These are phyloP conservation scores for Paramuricea clavata DNA, from an alignment of 92 coral and sea anemone genomes.

Conservation along the genomic window DNA sequence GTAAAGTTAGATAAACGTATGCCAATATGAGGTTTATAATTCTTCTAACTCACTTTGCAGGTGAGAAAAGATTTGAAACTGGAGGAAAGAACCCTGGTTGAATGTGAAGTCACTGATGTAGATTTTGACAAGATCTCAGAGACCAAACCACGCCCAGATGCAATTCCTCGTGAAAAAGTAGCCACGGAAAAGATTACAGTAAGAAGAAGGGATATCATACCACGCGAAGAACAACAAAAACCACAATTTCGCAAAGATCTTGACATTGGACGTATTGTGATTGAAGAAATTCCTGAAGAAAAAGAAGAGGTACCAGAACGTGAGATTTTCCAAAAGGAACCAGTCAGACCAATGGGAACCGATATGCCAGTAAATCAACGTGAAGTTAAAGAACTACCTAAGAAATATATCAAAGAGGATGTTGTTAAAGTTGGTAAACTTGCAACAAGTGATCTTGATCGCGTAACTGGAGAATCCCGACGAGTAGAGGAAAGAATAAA, in stretches of 20 bases:
- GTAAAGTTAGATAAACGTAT: background rate
- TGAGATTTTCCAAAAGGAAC: background rate
- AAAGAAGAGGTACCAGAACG: conserved; percentile 3
- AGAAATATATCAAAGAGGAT: background rate
- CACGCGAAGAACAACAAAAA: background rate
- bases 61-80: background rate
- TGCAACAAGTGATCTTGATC: background rate
- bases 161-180: background rate
- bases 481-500: background rate
- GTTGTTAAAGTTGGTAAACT: background rate
- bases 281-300: conserved; percentile 29
- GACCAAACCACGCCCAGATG: background rate
- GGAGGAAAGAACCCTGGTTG: background rate
- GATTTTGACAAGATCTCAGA: background rate
- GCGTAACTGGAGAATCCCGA: background rate
- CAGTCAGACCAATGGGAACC: background rate
- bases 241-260: conserved; percentile 19
- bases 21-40: background rate
- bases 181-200: background rate
- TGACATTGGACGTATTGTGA: conserved; percentile 36
- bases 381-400: background rate
- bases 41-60: background rate
- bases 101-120: background rate
- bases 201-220: background rate
- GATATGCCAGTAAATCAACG: background rate